These are phyloP conservation scores for Muscicapa adusta DNA, from an alignment of 2,113 vertebrate genomes.

Conservation along the genomic window DNA sequence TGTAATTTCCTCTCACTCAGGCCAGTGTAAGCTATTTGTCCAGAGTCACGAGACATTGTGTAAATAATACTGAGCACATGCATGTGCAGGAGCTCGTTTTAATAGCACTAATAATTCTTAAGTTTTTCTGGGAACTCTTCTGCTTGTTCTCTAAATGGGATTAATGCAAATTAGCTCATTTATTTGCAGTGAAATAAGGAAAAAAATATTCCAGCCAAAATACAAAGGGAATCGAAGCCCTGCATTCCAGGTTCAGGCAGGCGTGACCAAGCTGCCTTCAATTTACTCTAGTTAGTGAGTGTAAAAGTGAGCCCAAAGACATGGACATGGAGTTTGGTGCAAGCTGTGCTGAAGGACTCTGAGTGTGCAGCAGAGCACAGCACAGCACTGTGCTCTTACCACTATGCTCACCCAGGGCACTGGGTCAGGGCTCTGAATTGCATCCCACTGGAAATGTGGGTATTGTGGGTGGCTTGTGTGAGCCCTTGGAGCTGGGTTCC, in stretches of 20 bases:
- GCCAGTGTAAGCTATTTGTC: background rate
- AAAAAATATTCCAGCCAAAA: background rate
- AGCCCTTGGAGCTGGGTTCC: background rate
- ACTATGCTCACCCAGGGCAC: background rate
- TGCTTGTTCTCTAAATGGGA: conserved; percentile 21
- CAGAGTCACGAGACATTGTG: background rate
- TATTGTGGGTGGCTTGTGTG: background rate
- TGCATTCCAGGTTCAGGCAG: conserved; percentile 57
- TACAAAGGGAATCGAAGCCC: conserved; percentile 17
- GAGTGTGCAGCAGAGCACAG: background rate
- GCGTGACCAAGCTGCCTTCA: conserved; percentile 65
- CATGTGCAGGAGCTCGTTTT: background rate
- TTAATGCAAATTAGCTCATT: conserved; percentile 62
- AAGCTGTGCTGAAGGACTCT: background rate
- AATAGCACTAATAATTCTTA: conserved; percentile 37
- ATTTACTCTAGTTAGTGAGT: conserved; percentile 24
- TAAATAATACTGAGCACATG: background rate
- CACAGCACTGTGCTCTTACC: background rate
- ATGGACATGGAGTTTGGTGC: conserved; percentile 13
- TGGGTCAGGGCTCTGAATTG: background rate
- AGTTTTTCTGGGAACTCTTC: conserved; percentile 28
- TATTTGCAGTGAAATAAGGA: conserved; percentile 31
- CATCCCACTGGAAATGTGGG: background rate
- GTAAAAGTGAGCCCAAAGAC: conserved; percentile 31
- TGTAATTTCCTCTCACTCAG: background rate